A percentile compares a stretch with the other conserved stretches of the same genome.
Conservation (phyloP, 2,113 vertebrate genomes). For the Ondatra zibethicus region DNA sequence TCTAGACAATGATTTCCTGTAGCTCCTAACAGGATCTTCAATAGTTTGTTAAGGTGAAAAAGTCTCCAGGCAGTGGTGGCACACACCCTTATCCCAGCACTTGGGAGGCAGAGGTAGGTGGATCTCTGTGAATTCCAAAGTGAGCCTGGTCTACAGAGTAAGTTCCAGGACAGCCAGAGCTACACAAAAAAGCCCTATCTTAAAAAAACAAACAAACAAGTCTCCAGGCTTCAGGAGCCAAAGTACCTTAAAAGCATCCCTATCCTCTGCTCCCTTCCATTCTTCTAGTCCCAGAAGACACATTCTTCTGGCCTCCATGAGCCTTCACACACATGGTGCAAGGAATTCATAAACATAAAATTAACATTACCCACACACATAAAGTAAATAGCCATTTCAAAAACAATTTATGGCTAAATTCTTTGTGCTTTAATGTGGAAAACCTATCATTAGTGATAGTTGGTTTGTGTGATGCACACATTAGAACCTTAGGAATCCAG, state of each 20-base stretch:
- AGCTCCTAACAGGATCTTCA: neutral
- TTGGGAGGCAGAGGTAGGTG: neutral
- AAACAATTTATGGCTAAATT: neutral
- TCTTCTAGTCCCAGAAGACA: neutral
- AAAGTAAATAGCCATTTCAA: neutral
- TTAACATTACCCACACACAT: neutral
- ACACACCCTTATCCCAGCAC: neutral
- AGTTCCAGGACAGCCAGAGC: neutral
- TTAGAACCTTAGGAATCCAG: neutral
- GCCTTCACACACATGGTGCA: neutral
- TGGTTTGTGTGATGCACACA: neutral
- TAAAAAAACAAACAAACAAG: neutral
- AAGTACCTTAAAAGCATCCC: neutral
- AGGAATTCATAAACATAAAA: neutral
- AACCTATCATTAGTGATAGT: neutral
- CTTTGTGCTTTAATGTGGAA: neutral
- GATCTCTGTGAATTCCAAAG: neutral
- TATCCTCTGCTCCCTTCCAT: neutral
- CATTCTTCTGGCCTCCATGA: neutral
- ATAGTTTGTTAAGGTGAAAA: neutral
- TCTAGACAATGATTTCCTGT: neutral
- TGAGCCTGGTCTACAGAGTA: neutral
- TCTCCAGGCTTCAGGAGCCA: neutral
- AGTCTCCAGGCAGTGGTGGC: neutral
- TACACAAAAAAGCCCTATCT: neutral